A percentile compares a stretch with the other conserved stretches of the same genome.
Evolutionary conservation across 2,797 vertebrate genomes (phyloP).

Genomic region (Girardinus metallicus): DNA sequence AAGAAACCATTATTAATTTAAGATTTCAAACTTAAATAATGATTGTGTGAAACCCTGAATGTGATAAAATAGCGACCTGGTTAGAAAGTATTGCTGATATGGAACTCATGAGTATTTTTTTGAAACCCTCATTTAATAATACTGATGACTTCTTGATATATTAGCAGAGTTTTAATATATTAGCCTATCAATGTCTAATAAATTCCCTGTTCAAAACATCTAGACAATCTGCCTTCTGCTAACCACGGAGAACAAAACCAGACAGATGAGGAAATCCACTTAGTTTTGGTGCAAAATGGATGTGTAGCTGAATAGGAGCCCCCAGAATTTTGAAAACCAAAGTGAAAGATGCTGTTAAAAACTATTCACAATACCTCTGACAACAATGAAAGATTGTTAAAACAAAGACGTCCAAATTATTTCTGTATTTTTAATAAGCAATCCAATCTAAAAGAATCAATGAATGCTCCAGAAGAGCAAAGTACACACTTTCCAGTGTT

Average conservation of each 20-base stretch:
- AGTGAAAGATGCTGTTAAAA: not conserved
- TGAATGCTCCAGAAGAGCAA: not conserved
- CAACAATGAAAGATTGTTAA: not conserved
- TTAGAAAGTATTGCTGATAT: not conserved
- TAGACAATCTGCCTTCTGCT: no score
- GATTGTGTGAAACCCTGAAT: not conserved
- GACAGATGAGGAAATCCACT: not conserved
- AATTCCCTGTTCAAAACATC: not conserved
- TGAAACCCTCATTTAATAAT: not conserved
- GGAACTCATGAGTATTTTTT: not conserved
- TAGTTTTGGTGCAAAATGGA: not conserved
- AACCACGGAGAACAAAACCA: not conserved
- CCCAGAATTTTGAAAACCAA: not conserved
- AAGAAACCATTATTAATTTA: not conserved
- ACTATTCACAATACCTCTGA: not conserved
- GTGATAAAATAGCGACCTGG: not conserved
- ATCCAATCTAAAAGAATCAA: not conserved
- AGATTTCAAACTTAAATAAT: not conserved
- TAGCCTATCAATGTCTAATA: not conserved
- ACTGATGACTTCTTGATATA: not conserved
- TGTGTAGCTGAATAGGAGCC: not conserved
- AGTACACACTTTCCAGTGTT: not conserved
- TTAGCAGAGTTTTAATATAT: not conserved
- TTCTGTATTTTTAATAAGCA: not conserved
- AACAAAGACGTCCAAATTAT: not conserved